Evolutionary conservation across 2,888 invertebrate species (phyloP), one percentile per base, ranked within the genome.

Genomic region (Agriopis marginaria): DNA sequence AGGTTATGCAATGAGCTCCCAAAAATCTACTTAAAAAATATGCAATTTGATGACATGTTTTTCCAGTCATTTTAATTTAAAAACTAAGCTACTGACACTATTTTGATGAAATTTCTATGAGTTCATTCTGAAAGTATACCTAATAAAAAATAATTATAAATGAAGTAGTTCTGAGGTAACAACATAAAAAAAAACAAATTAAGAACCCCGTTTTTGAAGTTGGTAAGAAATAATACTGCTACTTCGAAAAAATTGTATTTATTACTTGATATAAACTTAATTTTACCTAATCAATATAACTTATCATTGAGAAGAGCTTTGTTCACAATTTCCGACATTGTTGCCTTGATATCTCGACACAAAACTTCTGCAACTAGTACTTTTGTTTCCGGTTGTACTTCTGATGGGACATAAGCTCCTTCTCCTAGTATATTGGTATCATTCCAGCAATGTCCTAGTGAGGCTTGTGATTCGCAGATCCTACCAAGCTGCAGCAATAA

Each of bases 401-500:
- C 93, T 1, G 94, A 91, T 40, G 82, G 78, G 1, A 93, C 89
- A 71, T 94, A 94, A 4, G 94, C 94, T 42, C 88, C 89, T 82
- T 94, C 94, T 5, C 94, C 94, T 53, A 94, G 81, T 75, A 94
- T 91, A 58, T 86, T 87, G 0, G 90, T 88, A 70, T 94, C 94
- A 71, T 94, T 94, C 94, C 94, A 94, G 74, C 92, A 94, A 74
- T 94, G 94, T 3, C 96, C 96, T 0, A 98, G 92, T 0, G 97
- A 97, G 0, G 97, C 97, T 86, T 98, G 98, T 0, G 98, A 97
- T 76, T 97, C 96, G 74, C 97, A 97, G 70, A 98, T 97, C 77
- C 97, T 95, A 0, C 98, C 99, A 23, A 99, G 94, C 88, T 98
- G 98, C 86, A 98, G 95, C 63, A 99, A 90, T 40, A 99, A 95